Evolutionary conservation across 1,140 invertebrate species (phyloP), one percentile per base, ranked within the genome.

Genomic region (Metaphire vulgaris): DNA sequence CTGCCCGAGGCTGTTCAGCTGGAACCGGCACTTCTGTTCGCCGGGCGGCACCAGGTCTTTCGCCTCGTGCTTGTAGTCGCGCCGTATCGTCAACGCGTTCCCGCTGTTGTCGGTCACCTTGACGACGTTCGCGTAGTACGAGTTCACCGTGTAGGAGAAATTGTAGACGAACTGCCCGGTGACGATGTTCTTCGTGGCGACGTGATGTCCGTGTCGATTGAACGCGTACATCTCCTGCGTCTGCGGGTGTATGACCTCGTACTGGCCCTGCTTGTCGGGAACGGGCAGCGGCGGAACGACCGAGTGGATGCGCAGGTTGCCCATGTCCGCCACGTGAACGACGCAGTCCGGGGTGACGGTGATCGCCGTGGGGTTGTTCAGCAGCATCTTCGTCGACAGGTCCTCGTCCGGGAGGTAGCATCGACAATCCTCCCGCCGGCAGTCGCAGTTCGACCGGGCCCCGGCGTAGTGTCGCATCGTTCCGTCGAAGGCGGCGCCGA

Each of bases 91-190:
- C 90, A 97, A 91, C 87, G 79, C 80, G 74, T 97, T 97, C 1
- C 93, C 93, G n/a, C 93, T 92, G 0, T 93, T 91, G 83, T 98
- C 96, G 0, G 93, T 93, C 0, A 98, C 93, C 0, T 92, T 93
- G 79, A 91, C 94, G 1, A 98, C 86, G 85, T 96, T 97, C 0
- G 96, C 96, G 82, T 96, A 96, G 79, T 93, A 96, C 0, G 95
- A 97, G 82, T 97, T 97, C 0, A 97, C 94, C 79, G 95, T 97
- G 85, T 98, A 98, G 0, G 93, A 92, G 83, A 98, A 98, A 1
- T 92, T 90, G 83, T 97, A 98, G 74, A 93, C 91, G 0, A 91
- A 93, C 84, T 95, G 93, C 0, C 93, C 93, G 0, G 95, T 98
- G 1, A 97, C 87, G 76, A 98, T 95, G 83, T 97, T 96, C 78